phyloP scores from a whole-genome alignment of 2,113 vertebrate species.

The Nyctibius bracteatus region DNA sequence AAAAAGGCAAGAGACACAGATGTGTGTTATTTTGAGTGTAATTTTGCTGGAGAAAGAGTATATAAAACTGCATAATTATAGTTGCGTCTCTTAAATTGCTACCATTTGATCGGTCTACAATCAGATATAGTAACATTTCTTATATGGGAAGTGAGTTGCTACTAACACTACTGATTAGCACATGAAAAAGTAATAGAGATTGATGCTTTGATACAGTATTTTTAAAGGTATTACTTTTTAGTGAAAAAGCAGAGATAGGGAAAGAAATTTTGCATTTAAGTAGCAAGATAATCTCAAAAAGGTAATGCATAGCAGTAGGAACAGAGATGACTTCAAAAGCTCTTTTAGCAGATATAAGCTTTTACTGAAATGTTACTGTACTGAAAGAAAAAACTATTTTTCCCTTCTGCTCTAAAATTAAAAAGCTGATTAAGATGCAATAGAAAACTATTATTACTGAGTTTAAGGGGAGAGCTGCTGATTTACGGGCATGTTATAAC shows the following conservation, averaged over 20 bases:
- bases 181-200: not conserved
- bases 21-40: constrained; percentile 6
- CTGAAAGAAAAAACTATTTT: not conserved
- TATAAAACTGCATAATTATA: not conserved
- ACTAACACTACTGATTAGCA: not conserved
- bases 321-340: not conserved
- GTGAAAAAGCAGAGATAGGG: not conserved
- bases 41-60: not conserved
- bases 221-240: not conserved
- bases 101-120: not conserved
- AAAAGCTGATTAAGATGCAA: not conserved
- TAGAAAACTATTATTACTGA: not conserved
- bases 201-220: not conserved
- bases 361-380: not conserved
- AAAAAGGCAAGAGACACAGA: constrained; percentile 33
- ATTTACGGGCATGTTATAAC: not conserved
- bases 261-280: not conserved
- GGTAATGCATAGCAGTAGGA: not conserved
- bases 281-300: not conserved
- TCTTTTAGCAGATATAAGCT: not conserved
- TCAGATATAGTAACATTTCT: not conserved
- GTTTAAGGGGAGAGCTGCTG: not conserved
- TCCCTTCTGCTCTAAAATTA: not conserved
- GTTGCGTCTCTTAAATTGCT: not conserved
- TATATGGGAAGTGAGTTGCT: not conserved